Evolutionary conservation across 1,140 invertebrate species (phyloP), one percentile per base, ranked within the genome.

Genomic region (Lepidurus arcticus): DNA sequence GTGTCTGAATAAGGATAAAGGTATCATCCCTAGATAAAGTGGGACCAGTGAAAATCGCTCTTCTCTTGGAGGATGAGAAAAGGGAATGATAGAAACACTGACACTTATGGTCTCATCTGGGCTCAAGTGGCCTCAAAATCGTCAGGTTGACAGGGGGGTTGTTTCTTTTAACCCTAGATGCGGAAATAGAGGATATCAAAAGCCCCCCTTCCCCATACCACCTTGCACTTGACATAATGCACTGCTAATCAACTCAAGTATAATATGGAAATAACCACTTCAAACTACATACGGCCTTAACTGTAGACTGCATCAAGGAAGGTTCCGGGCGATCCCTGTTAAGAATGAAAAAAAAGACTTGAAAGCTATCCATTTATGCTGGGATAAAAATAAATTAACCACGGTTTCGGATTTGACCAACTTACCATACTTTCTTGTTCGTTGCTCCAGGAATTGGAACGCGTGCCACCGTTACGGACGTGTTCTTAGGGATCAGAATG

Each of bases 401-500:
- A 34, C 7, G 13, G 42, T 16, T 16, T 24, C 0, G n/a, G n/a
- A 21, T 42, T 42, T n/a, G 43, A 42, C 21, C 34, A 45, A 80
- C 82, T 85, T 91, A 90, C 91, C 92, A 92, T 82, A 78, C 79
- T 79, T 83, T 84, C 81, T 87, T 87, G 79, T 80, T 79, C 13
- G 74, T 81, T 8, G 82, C 82, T 80, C 83, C 83, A 75, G 91
- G 89, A 44, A 96, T 86, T 24, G 96, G 97, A 79, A 98, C 90
- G 84, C 97, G 88, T 44, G 95, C 92, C 79, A 99, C 94, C 80
- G 98, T 92, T n/a, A 99, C 89, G 53, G 96, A 98, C 76, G 96
- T 96, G 85, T 99, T 99, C 86, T 98, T 97, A 21, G 96, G 94
- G 83, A 99, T 97, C 79, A 98, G 87, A 21, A 91, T 90, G 82